Evolutionary conservation across 2,888 invertebrate species (phyloP), one percentile per base, ranked within the genome.

Genomic region (Psylliodes chrysocephalus): DNA sequence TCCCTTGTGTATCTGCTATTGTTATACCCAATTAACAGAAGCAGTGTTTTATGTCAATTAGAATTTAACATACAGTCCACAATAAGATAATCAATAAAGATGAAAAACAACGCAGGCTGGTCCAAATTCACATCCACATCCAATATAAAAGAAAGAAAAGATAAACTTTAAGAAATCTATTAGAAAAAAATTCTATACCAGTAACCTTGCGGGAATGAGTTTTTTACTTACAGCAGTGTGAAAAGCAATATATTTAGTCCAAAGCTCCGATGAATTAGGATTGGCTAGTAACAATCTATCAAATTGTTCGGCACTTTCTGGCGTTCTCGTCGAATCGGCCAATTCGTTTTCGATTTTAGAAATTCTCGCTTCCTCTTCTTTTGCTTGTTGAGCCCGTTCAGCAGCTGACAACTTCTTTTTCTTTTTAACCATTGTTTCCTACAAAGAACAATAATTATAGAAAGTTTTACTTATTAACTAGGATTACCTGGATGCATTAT

Each of bases 211-310:
- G n/a, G n/a, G n/a, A n/a, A n/a, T n/a, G n/a, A n/a, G n/a, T 12
- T 6, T 4, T n/a, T 6, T 2, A 70, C 74, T 76, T 77, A 89
- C 89, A 82, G 92, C 90, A 56, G 96, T 82, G 81, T 95, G 91
- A 83, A 91, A 92, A 0, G 94, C 91, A 89, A 97, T 95, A 78
- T 95, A 98, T 40, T 93, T 90, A 12, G 95, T 87, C 97, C 97
- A 98, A 59, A 92, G 84, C 73, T 92, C 85, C 15, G 95, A 95
- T 79, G 88, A 90, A 80, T 93, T 88, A 0, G 96, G 96, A 69
- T 89, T 89, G 1, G 93, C 89, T 0, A 96, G 79, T 14, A 96
- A 85, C 28, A 94, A 84, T 30, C 93, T 85, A 76, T 96, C 95
- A 81, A 94, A 96, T 78, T 96, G 93, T 73, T 95, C 95, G 1